Base-by-base conservation (phyloP, 2,888 invertebrate species). In the Epistrophella euchroma region DNA sequence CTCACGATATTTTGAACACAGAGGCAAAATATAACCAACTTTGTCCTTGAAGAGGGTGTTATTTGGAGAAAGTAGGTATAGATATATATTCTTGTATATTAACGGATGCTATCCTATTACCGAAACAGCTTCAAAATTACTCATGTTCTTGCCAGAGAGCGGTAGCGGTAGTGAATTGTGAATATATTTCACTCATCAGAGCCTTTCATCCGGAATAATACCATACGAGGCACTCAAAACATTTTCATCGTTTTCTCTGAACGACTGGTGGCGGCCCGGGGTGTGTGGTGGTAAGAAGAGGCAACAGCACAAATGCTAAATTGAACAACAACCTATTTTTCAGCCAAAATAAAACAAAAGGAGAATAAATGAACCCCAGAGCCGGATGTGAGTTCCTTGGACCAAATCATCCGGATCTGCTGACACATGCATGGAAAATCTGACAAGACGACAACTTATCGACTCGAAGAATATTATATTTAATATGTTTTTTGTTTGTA, bases 381-480 rank as follows among this genome's bases (percentile, higher is more conserved):
- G 50, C 19, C 60, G 75, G 74, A 70, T 32, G 43, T 15, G 17
- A 40, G 45, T 15, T 32, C 47, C 50, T 81, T 64, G 35, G 70
- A 77, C 66, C 72, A 82, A 82, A 82, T 66, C 71, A 76, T 58
- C 58, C 37, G 56, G 32, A 72, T 66, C 45, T 71, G 58, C 64
- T 76, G 76, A 66, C 71, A 64, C 35, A 62, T 80, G 47, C 64
- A 68, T 25, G 32, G n/a, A 58, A 64, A 40, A 19, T 55, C 76
- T 64, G 15, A 52, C 22, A 74, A 17, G 55, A 71, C 50, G 55
- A 71, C 50, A 43, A 68, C 52, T 71, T 62, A 32, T 70, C 56
- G 70, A 17, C n/a, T n/a, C 22, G 22, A 4, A 52, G 22, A n/a
- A 68, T 68, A 52, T 68, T 68, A 22, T 68, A 10, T 50, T 19